A percentile compares a stretch with the other conserved stretches of the same genome.
phyloP scores from a whole-genome alignment of 1,140 invertebrate genomes.

The Aphelenchoides avenae region DNA sequence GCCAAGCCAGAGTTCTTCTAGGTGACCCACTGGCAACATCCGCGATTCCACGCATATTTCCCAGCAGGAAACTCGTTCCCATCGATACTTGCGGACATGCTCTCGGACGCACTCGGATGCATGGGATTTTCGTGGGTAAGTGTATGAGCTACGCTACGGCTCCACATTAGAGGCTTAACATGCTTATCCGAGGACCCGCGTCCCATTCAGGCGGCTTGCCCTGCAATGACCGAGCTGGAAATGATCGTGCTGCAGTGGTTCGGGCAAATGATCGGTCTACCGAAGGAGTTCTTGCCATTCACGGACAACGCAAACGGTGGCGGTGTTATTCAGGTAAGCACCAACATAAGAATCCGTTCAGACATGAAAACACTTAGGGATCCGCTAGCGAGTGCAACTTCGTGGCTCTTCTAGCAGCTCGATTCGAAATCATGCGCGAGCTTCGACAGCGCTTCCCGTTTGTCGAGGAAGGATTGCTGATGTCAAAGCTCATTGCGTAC shows the following conservation, averaged over 20 bases:
- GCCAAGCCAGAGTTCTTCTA: too few species aligned
- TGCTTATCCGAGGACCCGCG: not conserved
- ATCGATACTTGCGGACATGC: constrained; percentile 94
- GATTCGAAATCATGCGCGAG: constrained; percentile 83
- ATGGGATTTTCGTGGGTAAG: constrained; percentile 93
- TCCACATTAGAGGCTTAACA: too few species aligned
- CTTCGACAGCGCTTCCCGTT: constrained; percentile 82
- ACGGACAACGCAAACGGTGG: constrained; percentile 63
- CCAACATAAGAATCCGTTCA: not conserved
- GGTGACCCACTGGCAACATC: constrained; percentile 98
- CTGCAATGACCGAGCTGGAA: constrained; percentile 93
- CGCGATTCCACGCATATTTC: constrained; percentile 96
- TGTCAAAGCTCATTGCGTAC: constrained; percentile 90
- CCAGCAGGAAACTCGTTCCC: constrained; percentile 94
- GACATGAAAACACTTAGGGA: constrained; percentile 66
- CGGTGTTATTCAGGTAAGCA: constrained; percentile 66
- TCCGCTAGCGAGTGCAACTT: constrained; percentile 95
- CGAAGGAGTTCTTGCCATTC: constrained; percentile 64
- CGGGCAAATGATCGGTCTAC: constrained; percentile 69
- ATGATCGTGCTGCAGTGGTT: constrained; percentile 95
- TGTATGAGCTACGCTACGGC: too few species aligned
- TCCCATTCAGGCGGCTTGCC: constrained; percentile 72
- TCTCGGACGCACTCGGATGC: constrained; percentile 87
- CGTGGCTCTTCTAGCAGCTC: constrained; percentile 86
- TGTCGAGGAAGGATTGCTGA: constrained; percentile 83